Evolutionary conservation across 1,140 invertebrate genomes (phyloP).

Genomic region (Drosophila bocki): DNA sequence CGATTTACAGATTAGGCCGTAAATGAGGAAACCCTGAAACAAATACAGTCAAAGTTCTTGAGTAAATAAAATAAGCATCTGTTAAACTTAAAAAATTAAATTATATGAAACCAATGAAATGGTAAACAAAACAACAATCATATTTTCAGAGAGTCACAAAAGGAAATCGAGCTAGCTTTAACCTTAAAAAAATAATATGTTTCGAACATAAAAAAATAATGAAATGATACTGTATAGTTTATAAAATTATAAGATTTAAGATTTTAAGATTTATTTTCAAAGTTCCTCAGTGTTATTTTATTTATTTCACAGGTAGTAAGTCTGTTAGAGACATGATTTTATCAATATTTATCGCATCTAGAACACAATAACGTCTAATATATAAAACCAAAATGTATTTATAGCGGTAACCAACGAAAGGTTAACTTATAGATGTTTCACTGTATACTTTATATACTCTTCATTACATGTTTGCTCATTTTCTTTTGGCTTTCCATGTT

Average conservation of each 20-base stretch:
- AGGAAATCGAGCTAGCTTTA: background rate
- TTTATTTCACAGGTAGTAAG: too few relatives aligned
- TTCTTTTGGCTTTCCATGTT: constrained; percentile 17
- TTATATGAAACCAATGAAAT: background rate
- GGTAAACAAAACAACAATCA: background rate
- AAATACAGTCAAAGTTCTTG: constrained; percentile 1
- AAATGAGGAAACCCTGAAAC: constrained; percentile 13
- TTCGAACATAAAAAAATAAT: too few relatives aligned
- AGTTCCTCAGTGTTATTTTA: too few relatives aligned
- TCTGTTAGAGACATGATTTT: too few relatives aligned
- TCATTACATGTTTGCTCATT: constrained; percentile 2
- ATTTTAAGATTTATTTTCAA: too few relatives aligned
- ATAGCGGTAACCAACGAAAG: background rate
- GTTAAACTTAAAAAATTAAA: background rate
- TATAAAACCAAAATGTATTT: background rate
- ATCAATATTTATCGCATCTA: background rate
- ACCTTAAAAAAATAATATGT: background rate
- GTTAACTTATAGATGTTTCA: background rate
- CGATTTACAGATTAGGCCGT: constrained; percentile 36
- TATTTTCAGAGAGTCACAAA: background rate
- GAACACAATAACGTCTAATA: background rate
- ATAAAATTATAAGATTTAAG: too few relatives aligned
- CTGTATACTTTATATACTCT: background rate
- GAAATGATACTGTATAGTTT: too few relatives aligned
- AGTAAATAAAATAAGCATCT: background rate